Evolutionary conservation across 2,113 vertebrate genomes (phyloP), one percentile per base, ranked within the genome.

Genomic region (Riparia riparia): DNA sequence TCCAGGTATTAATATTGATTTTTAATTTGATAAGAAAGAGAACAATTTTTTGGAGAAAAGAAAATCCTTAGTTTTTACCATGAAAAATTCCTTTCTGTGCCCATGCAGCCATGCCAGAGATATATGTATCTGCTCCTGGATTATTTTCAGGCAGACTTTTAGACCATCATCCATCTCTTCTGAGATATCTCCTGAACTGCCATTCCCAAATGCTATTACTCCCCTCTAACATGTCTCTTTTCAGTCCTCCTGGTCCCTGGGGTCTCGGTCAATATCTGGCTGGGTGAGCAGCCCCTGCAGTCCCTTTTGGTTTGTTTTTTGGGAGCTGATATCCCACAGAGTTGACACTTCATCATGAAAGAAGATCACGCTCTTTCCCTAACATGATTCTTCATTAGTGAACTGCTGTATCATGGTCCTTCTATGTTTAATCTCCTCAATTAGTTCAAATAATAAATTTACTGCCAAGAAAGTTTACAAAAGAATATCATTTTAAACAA

Each of bases 381-480:
- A 77, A 44, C 19, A 25, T 3, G 56, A 63, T 56, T 57, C 56
- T 78, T 88, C 71, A 56, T 88, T 88, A 95, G 57, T 64, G 60
- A 90, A 81, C 76, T 51, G 41, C 53, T 89, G n/a, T 72, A 93
- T 74, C 74, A n/a, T 1, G 1, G 63, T 34, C 26, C 79, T 97
- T 92, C 89, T 90, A 82, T 18, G 73, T 86, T 95, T 94, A 85
- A 87, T 89, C 82, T 82, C 41, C 73, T 73, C 82, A 89, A 50
- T 92, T 93, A 84, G 21, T 63, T 81, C 68, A 71, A 90, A 77
- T 86, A 96, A 92, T 88, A 47, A 93, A 90, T 90, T 94, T 83
- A 93, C 82, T 94, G 79, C 79, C 72, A 79, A 65, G 25, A 42
- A 89, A 81, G 85, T 95, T 96, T 96, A 95, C 77, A 81, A 81